Conservation (phyloP, 2,888 invertebrate species). For the Drosophila monieri region DNA sequence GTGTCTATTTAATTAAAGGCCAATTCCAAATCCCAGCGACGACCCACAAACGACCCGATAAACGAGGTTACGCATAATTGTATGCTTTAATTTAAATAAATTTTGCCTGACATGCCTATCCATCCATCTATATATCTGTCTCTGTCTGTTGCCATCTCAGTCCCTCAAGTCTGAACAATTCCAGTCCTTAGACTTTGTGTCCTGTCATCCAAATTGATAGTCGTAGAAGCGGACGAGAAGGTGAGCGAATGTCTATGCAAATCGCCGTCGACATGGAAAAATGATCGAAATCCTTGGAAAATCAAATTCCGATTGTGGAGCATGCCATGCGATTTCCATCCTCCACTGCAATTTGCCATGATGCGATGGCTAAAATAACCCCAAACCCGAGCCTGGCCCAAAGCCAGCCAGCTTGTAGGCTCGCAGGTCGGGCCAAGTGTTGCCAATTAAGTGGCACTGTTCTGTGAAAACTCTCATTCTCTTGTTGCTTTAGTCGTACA, state of each 20-base stretch:
- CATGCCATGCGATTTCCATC: constrained; percentile 56
- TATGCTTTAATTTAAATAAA: constrained; percentile 69
- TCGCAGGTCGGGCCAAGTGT: constrained; percentile 54
- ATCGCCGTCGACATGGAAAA: constrained; percentile 62
- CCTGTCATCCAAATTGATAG: constrained; percentile 62
- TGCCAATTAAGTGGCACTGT: constrained; percentile 64
- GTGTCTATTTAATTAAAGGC: constrained; percentile 49
- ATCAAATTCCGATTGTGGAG: constrained; percentile 73
- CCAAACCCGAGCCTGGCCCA: constrained; percentile 36
- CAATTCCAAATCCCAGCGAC: constrained; percentile 46
- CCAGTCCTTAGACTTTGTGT: constrained; percentile 18
- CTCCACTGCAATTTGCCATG: constrained; percentile 23
- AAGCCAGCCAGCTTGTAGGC: constrained; percentile 42
- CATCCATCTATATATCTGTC: constrained; percentile 22
- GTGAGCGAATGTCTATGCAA: constrained; percentile 51
- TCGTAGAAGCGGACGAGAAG: constrained; percentile 47
- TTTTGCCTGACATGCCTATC: constrained; percentile 54
- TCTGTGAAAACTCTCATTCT: constrained; percentile 23
- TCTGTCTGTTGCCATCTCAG: constrained; percentile 2
- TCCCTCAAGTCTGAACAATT: neutral
- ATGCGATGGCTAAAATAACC: constrained; percentile 32
- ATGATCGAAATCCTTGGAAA: constrained; percentile 76
- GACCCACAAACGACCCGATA: constrained; percentile 50
- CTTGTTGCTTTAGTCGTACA: constrained; percentile 20
- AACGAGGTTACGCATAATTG: constrained; percentile 68